Base-by-base conservation (phyloP, 2,113 vertebrate species). In the Craseonycteris thonglongyai region DNA sequence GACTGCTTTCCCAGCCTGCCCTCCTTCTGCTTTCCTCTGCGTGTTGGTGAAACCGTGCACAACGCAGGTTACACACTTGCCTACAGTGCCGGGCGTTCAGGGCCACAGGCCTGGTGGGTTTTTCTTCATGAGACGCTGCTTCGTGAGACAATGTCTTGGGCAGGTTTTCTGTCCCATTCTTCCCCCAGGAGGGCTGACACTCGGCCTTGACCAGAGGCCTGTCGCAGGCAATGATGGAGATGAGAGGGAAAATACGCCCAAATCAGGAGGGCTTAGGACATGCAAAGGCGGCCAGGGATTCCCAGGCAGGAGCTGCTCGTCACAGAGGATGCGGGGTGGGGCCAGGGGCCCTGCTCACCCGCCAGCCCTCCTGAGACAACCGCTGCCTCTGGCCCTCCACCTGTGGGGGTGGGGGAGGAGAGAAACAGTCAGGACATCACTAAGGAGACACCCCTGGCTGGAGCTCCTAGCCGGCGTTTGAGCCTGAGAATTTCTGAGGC, bases 1-100 rank as follows among this genome's bases (percentile, higher is more conserved):
- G 3, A 38, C 14, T 93, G 84, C 65, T 61, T 35, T 54, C 56
- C 11, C 35, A 49, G 28, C 51, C 85, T 19, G 24, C 13, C 30
- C 18, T 28, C 33, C 28, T 79, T 18, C 35, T 0, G 7, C 38
- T 71, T 6, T 47, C 54, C 78, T 65, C 47, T 28, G 63, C 49
- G 42, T 4, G 1, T 6, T 1, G 24, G 59, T 13, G 33, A 72
- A 59, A 24, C 45, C 3, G 6, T 4, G 30, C 24, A 1, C 58
- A 30, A 47, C 11, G 0, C 0, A 5, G 5, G 28, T 24, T 49
- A 24, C 14, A 1, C 12, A 61, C 38, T 58, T 14, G 0, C 0
- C 9, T 10, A 13, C 0, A 19, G 28, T 5, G 54, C 24, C 7
- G 61, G 51, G 22, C 33, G 28, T 30, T 15, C 26, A 38, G 71